Evolutionary conservation across 2,113 vertebrate species (phyloP).

Genomic region (Gobius niger): DNA sequence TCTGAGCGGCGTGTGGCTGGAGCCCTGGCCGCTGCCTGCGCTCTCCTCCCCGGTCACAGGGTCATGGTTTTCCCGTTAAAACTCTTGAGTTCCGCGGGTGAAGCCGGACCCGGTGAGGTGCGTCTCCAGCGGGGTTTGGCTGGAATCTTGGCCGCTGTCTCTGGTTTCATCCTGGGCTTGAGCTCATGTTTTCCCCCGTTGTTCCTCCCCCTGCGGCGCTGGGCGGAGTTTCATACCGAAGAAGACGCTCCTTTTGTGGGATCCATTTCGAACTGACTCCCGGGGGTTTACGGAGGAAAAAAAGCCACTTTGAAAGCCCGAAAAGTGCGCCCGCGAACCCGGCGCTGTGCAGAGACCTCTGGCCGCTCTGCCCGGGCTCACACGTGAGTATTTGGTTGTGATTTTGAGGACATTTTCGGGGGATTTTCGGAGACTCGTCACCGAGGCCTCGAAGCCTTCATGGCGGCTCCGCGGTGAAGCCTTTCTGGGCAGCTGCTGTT

Average conservation of each 20-base stretch:
- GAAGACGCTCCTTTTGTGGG: constrained; percentile 84
- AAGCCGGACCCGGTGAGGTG: neutral
- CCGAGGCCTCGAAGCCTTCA: constrained; percentile 76
- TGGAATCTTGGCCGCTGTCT: constrained; percentile 43
- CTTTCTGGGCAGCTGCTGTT: constrained; percentile 66
- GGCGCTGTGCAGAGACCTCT: constrained; percentile 19
- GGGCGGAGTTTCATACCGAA: constrained; percentile 86
- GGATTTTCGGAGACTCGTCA: constrained; percentile 65
- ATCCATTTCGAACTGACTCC: constrained; percentile 81
- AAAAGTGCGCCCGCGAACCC: constrained; percentile 28
- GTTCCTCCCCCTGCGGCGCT: constrained; percentile 86
- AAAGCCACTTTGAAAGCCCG: constrained; percentile 53
- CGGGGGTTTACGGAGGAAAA: constrained; percentile 78
- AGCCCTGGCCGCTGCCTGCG: no score
- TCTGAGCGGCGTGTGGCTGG: no score
- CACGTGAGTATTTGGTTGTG: constrained; percentile 63
- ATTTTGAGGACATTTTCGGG: constrained; percentile 47
- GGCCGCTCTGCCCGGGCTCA: constrained; percentile 18
- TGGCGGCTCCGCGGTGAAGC: constrained; percentile 79
- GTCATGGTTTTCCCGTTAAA: neutral
- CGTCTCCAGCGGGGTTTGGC: neutral
- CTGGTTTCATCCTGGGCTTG: constrained; percentile 74
- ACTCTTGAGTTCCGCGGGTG: neutral
- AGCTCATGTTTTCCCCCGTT: constrained; percentile 76
- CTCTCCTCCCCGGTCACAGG: no score